A percentile compares a stretch with the other conserved stretches of the same genome.
These are phyloP conservation scores for Drosophila dives DNA, from an alignment of 2,888 invertebrate genomes.

Conservation along the genomic window DNA sequence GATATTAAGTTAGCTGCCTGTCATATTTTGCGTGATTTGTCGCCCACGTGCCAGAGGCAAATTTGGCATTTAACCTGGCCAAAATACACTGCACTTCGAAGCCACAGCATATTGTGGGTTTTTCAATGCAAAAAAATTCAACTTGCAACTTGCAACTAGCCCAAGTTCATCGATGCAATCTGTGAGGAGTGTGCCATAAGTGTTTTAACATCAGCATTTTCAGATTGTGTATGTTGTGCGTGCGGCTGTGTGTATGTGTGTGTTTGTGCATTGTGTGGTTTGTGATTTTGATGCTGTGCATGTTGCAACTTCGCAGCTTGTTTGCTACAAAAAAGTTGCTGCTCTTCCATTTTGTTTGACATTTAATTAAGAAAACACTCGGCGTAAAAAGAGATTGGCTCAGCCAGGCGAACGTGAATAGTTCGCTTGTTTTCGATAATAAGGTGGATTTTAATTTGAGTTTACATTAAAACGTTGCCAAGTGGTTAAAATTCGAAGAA, in stretches of 20 bases:
- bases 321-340: constrained; percentile 19
- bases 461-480: constrained; percentile 21
- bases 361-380: constrained; percentile 61
- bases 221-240: not conserved
- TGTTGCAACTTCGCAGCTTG: constrained; percentile 5
- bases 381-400: constrained; percentile 9
- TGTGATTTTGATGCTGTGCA: constrained; percentile 4
- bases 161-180: constrained; percentile 16
- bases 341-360: constrained; percentile 28
- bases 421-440: constrained; percentile 29
- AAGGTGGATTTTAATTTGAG: constrained; percentile 45
- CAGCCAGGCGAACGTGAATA: constrained; percentile 1
- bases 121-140: constrained; percentile 7
- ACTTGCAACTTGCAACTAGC: constrained; percentile 25
- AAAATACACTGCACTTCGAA: constrained; percentile 24
- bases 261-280: not conserved
- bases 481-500: constrained; percentile 1
- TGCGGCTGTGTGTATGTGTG: not conserved
- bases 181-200: constrained; percentile 37
- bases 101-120: constrained; percentile 57
- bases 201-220: constrained; percentile 50
- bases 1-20: not conserved
- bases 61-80: not conserved
- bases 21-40: not conserved
- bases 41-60: too few relatives aligned